phyloP scores from a whole-genome alignment of 2,888 invertebrate genomes.

The Smittia sp. region DNA sequence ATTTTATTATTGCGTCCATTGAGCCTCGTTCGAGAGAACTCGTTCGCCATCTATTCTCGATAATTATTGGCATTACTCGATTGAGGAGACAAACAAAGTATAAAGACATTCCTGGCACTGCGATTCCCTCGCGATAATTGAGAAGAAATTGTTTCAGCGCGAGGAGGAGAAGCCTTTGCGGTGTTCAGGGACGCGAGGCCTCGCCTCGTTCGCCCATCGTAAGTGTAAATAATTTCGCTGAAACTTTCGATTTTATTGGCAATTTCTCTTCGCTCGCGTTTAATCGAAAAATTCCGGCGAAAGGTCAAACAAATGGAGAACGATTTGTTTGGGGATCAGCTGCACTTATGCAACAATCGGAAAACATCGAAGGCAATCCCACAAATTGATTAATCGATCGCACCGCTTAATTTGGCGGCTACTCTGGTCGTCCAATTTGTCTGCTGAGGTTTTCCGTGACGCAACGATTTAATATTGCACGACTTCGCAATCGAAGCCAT shows the following conservation, averaged over 20 bases:
- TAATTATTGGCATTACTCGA: not conserved
- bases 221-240: not conserved
- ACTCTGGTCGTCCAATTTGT: not conserved
- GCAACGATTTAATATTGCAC: conserved; percentile 3
- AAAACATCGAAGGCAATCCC: not conserved
- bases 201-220: not conserved
- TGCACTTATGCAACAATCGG: not conserved
- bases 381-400: conserved; percentile 10
- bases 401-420: not conserved
- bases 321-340: conserved; percentile 2
- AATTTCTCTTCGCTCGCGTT: not conserved
- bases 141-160: not conserved
- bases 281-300: not conserved
- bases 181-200: not conserved
- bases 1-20: not conserved
- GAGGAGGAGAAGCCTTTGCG: not conserved
- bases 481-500: not conserved
- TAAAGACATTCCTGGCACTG: conserved; percentile 16
- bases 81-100: not conserved
- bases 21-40: not conserved
- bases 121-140: not conserved
- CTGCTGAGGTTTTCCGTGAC: not conserved
- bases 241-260: conserved; percentile 22
- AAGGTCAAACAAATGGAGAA: not conserved
- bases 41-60: not conserved